Evolutionary conservation across 1,140 invertebrate genomes (phyloP), one percentile per base, ranked within the genome.

Genomic region (Drosophila arizonae): DNA sequence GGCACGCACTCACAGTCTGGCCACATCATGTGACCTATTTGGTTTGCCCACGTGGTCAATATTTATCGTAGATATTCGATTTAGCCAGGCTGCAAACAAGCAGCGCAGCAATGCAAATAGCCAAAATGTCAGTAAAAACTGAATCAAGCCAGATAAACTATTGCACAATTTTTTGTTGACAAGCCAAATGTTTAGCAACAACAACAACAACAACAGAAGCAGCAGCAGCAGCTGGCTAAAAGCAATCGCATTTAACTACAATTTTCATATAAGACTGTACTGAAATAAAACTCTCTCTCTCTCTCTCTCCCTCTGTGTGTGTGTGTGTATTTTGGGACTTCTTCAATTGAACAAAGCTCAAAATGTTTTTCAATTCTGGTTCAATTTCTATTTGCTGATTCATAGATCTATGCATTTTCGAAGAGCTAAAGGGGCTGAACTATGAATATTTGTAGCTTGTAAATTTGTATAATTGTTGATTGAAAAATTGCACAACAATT

Each of bases 1-100:
- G 51, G 28, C 30, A 67, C 45, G 26, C 70, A 68, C 58, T 30
- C 28, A 30, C 28, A 6, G 28, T 1, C 28, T 17, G 33, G 54
- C 57, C 67, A 56, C 50, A 50, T n/a, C 15, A 2, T 57, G 28
- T 60, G 63, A 72, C 60, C 74, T 77, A 75, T 75, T 66, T 78
- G 67, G 67, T 62, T 60, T 51, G 61, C 45, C 41, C 57, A 46
- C 67, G 68, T 72, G 74, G 65, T 65, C 70, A 76, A 77, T 79
- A 77, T 79, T 79, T 79, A 73, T 72, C 66, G 57, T 54, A 68
- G 63, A 57, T 69, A 74, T 63, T 69, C 52, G 72, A 58, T 74
- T 74, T 76, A 56, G 51, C 15, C 52, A 36, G 10, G 45, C 70
- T 17, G 58, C 52, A 66, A 51, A 56, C 45, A 62, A 45, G 33